A percentile compares a stretch with the other conserved stretches of the same genome.
Conservation (phyloP, 2,113 vertebrate species). For the Penelope pileata region DNA sequence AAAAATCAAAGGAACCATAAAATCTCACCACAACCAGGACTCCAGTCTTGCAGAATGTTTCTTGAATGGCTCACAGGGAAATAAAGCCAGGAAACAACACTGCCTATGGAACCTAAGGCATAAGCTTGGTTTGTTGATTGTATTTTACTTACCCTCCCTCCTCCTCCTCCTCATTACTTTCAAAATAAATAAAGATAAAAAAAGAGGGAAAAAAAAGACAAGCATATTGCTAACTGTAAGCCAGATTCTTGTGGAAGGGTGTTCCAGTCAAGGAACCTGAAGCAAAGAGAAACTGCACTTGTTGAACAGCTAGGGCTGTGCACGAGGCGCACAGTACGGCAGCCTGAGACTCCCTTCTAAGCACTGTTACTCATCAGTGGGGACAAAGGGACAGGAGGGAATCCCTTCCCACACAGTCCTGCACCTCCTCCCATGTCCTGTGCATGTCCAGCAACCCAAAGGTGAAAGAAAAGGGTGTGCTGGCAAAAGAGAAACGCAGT, state of each 20-base stretch:
- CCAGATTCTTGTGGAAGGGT: neutral
- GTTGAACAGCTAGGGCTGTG: neutral
- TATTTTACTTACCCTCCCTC: neutral
- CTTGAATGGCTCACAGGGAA: neutral
- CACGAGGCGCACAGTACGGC: neutral
- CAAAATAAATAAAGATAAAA: neutral
- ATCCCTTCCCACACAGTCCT: neutral
- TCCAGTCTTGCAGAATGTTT: neutral
- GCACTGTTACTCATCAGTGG: rapidly evolving
- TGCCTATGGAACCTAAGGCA: neutral
- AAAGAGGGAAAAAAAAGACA: neutral
- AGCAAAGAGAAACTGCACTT: neutral
- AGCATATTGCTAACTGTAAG: neutral
- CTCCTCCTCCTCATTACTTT: neutral
- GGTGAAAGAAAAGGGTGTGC: neutral
- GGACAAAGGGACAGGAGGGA: neutral
- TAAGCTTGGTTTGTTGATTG: neutral
- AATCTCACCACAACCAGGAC: neutral
- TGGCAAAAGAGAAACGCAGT: neutral
- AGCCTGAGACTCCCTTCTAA: neutral
- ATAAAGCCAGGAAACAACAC: neutral
- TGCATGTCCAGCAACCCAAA: neutral
- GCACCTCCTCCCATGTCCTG: neutral
- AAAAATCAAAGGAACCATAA: neutral
- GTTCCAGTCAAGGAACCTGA: neutral